phyloP scores from a whole-genome alignment of 2,888 invertebrate species.

The Drosophila mimetica region DNA sequence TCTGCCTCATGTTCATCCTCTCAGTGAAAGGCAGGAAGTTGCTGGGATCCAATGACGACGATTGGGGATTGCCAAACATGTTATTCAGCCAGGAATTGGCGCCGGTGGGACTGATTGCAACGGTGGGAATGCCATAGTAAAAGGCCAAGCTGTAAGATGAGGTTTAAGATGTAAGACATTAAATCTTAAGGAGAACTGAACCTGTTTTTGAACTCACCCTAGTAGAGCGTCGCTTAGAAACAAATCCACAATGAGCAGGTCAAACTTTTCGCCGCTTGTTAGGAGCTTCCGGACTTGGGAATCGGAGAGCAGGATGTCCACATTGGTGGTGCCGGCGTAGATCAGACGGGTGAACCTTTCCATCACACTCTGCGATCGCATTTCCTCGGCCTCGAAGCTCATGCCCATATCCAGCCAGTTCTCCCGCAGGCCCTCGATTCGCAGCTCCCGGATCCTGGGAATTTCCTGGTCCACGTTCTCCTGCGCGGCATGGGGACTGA shows the following conservation, averaged over 20 bases:
- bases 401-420: conserved; percentile 83
- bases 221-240: conserved; percentile 85
- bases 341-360: conserved; percentile 82
- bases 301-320: conserved; percentile 80
- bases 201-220: conserved; percentile 68
- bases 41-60: conserved; percentile 85
- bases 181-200: background rate
- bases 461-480: conserved; percentile 29
- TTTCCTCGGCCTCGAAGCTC: conserved; percentile 80
- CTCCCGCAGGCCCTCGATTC: conserved; percentile 76
- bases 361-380: conserved; percentile 81
- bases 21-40: conserved; percentile 83
- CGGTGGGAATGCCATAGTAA: conserved; percentile 82
- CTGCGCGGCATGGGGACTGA: conserved; percentile 75
- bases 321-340: conserved; percentile 82
- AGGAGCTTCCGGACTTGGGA: conserved; percentile 74
- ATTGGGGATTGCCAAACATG: conserved; percentile 85
- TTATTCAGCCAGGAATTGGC: conserved; percentile 85
- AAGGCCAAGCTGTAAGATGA: conserved; percentile 78
- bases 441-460: conserved; percentile 78
- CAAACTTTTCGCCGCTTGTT: conserved; percentile 77
- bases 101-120: conserved; percentile 84
- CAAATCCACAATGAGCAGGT: conserved; percentile 84
- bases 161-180: background rate
- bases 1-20: conserved; percentile 84